A percentile compares a stretch with the other conserved stretches of the same genome.
phyloP scores from a whole-genome alignment of 2,797 vertebrate genomes.

The Hippopotamyrus pictus region DNA sequence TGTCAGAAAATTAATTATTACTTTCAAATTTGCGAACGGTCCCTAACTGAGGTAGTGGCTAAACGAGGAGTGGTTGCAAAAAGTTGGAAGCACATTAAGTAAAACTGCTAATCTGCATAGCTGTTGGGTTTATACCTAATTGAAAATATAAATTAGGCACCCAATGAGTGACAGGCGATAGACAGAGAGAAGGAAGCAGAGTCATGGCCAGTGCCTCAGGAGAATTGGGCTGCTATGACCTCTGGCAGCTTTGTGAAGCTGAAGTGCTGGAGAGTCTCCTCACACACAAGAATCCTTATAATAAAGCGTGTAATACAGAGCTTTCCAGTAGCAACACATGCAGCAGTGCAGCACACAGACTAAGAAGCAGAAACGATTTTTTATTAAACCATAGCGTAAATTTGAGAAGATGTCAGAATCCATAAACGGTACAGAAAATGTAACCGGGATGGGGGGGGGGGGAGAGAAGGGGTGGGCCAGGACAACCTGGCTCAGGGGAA shows the following conservation, averaged over 20 bases:
- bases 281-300: background rate
- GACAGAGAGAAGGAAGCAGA: background rate
- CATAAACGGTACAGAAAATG: background rate
- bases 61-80: background rate
- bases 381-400: conserved; percentile 2
- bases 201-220: background rate
- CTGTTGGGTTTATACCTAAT: background rate
- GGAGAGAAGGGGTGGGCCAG: background rate
- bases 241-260: background rate
- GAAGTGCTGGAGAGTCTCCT: background rate
- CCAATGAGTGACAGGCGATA: background rate
- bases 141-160: background rate
- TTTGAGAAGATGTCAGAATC: background rate
- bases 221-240: background rate
- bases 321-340: background rate
- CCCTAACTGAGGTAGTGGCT: background rate
- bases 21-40: background rate
- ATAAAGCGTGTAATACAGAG: background rate
- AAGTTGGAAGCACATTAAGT: background rate
- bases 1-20: background rate
- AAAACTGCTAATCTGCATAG: background rate
- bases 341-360: background rate
- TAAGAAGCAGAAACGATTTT: conserved; percentile 6
- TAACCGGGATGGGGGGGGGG: background rate
- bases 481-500: background rate